Conservation (phyloP, 2,113 vertebrate species). For the Lucifuga dentata region DNA sequence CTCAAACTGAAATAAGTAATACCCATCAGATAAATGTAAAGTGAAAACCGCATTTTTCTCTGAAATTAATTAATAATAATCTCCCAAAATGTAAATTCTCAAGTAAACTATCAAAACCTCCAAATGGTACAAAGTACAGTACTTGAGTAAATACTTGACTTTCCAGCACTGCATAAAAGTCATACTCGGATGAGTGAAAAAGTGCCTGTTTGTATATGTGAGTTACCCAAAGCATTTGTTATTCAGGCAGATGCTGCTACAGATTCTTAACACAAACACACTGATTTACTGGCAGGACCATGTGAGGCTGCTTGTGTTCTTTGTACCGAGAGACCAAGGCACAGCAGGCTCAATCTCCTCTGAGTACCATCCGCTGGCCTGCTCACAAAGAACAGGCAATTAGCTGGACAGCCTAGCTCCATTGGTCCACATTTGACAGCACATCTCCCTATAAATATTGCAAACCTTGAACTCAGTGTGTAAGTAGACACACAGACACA, state of each 20-base stretch:
- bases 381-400: constrained; percentile 50
- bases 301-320: constrained; percentile 12
- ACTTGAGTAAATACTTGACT: too few species aligned
- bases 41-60: too few species aligned
- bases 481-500: constrained; percentile 1
- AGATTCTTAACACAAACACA: neutral
- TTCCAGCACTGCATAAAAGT: neutral
- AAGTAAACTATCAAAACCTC: too few species aligned
- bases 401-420: constrained; percentile 41
- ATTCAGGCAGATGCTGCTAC: too few species aligned
- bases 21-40: too few species aligned
- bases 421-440: constrained; percentile 30
- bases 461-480: constrained; percentile 9
- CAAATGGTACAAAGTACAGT: too few species aligned
- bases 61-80: too few species aligned
- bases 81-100: too few species aligned
- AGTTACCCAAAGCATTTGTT: constrained; percentile 7
- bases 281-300: constrained; percentile 13
- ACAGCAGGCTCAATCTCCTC: constrained; percentile 25
- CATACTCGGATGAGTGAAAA: constrained; percentile 6
- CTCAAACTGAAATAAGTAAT: too few species aligned
- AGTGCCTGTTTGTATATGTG: constrained; percentile 2
- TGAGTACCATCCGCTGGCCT: constrained; percentile 37
- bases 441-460: constrained; percentile 45
- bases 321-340: constrained; percentile 34